Conservation (phyloP, 2,797 vertebrate genomes). For the Discoglossus pictus region DNA sequence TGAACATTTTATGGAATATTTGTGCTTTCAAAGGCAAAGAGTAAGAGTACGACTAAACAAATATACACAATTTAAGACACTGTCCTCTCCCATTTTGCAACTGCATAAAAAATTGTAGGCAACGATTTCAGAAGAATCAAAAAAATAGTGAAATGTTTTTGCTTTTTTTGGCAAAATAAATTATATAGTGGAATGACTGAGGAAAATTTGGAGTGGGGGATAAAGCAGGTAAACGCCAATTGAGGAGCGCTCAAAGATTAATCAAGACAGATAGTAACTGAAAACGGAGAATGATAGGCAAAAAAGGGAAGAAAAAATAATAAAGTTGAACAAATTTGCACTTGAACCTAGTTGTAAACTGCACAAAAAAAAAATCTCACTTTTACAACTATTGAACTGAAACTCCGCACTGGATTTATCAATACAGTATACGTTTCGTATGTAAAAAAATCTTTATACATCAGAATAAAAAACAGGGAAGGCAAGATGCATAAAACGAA, state of each 20-base stretch:
- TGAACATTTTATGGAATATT: no score
- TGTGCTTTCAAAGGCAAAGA: no score
- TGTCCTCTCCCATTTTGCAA: no score
- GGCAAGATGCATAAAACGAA: slow-evolving; percentile 97
- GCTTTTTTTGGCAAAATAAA: no score
- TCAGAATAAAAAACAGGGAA: slow-evolving; percentile 92
- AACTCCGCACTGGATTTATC: slow-evolving; percentile 80
- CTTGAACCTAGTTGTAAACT: slow-evolving; percentile 70
- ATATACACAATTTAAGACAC: no score
- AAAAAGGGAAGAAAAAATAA: slow-evolving; percentile 30
- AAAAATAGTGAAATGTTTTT: no score
- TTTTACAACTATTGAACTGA: slow-evolving; percentile 75
- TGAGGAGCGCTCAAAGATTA: slow-evolving; percentile 8
- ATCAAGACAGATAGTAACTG: neutral
- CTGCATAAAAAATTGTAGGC: no score
- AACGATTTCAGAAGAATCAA: no score
- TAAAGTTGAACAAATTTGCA: slow-evolving; percentile 56
- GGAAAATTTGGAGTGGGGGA: slow-evolving; percentile 12
- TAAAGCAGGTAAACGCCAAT: slow-evolving; percentile 20
- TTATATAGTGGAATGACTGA: slow-evolving; percentile 49
- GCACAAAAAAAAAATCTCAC: slow-evolving; percentile 73
- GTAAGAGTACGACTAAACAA: no score
- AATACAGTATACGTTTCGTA: slow-evolving; percentile 83
- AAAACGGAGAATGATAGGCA: no score
- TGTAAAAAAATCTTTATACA: slow-evolving; percentile 96